Evolutionary conservation across 2,888 invertebrate species (phyloP), one percentile per base, ranked within the genome.

Genomic region (Hydroisotoma schaefferi): DNA sequence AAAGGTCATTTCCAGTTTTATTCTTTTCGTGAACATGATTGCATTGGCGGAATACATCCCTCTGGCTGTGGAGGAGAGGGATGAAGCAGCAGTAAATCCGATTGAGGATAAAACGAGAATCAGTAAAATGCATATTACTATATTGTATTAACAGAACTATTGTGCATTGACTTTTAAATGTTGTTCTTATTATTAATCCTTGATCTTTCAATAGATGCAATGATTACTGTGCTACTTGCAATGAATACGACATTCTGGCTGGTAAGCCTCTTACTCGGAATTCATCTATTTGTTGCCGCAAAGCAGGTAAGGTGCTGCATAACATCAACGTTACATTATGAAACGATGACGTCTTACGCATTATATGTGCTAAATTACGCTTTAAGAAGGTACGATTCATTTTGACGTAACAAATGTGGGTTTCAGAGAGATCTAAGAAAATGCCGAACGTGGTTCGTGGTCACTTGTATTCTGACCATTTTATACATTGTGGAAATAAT

Each of bases 401-500:
- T n/a, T n/a, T n/a, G n/a, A n/a, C n/a, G n/a, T n/a, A n/a, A n/a
- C n/a, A n/a, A n/a, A n/a, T n/a, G n/a, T n/a, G n/a, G n/a, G n/a
- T 57, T 51, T 18, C 27, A 64, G 63, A 44, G 57, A 12, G 63
- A 64, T 26, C 18, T 64, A 23, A n/a, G 60, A 15, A 60, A 51
- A 52, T 23, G 44, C 2, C 27, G 63, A 22, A 4, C 54, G 1
- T 64, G 60, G 60, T 64, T 29, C 29, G 27, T 63, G 5, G 40
- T 60, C 8, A 57, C 60, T 1, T 63, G 63, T 46, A 64, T 64
- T 18, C 29, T 64, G 2, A 57, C 55, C 1, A 59, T 64, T 18
- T n/a, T 64, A 1, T 64, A 59, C 37, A 33, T 58, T 1, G 63
- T 64, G 27, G 63, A 64, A 25, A 57, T 64, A 23, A 29, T 64